A percentile compares a stretch with the other conserved stretches of the same genome.
These are phyloP conservation scores for Dolomedes plantarius DNA, from an alignment of 2,888 invertebrate genomes.

Conservation along the genomic window DNA sequence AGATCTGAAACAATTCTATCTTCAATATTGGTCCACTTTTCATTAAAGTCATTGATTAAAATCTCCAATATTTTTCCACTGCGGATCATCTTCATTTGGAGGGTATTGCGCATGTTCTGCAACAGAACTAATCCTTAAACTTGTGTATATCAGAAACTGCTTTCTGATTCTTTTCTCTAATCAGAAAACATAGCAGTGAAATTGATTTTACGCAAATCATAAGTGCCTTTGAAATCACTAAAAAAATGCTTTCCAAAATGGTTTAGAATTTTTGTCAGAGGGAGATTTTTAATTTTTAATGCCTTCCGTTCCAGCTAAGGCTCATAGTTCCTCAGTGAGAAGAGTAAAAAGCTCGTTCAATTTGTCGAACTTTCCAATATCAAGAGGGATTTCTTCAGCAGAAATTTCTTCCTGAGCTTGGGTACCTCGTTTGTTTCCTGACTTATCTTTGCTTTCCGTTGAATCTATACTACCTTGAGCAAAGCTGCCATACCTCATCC, in stretches of 20 bases:
- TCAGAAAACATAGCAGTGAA: background rate
- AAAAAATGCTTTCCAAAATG: slow-evolving; percentile 7
- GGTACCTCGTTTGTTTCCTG: background rate
- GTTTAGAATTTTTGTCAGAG: background rate
- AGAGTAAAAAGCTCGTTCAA: slow-evolving; percentile 28
- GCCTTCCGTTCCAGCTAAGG: background rate
- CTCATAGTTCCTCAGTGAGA: slow-evolving; percentile 3
- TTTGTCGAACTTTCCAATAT: slow-evolving; percentile 19
- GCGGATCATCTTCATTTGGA: background rate
- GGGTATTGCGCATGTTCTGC: background rate
- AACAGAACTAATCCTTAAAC: background rate
- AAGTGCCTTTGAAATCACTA: background rate
- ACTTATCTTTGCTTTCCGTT: background rate
- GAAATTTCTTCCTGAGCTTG: background rate
- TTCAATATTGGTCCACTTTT: slow-evolving; percentile 35
- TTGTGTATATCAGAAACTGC: background rate
- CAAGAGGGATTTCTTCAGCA: slow-evolving; percentile 1
- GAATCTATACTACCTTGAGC: background rate
- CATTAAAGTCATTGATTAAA: slow-evolving; percentile 20
- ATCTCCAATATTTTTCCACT: slow-evolving; percentile 33
- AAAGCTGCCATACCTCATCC: slow-evolving; percentile 28
- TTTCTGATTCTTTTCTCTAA: background rate
- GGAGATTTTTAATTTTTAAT: background rate
- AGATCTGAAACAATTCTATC: background rate
- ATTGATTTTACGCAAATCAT: background rate